A percentile compares a stretch with the other conserved stretches of the same genome.
Conservation (phyloP, 2,113 vertebrate species). For the Anthoscopus minutus region DNA sequence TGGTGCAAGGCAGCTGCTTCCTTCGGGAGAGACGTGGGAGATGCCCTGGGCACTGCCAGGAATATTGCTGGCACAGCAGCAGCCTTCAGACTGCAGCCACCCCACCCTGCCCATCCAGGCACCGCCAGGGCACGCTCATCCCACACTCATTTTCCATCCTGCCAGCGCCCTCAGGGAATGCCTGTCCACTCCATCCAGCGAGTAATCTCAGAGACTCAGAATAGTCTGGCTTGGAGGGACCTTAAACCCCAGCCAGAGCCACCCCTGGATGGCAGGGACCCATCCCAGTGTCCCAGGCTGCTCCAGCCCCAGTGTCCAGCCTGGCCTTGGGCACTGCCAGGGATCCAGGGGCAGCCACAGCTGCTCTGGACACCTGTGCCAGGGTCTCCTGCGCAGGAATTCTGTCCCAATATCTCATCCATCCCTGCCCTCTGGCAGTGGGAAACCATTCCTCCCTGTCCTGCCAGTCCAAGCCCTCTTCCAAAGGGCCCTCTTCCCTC, state of each 20-base stretch:
- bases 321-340: background rate
- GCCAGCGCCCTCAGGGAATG: background rate
- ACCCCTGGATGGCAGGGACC: background rate
- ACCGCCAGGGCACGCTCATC: background rate
- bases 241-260: rapidly evolving
- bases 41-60: background rate
- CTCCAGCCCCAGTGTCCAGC: background rate
- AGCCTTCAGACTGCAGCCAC: background rate
- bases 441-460: background rate
- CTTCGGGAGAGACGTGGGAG: background rate
- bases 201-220: background rate
- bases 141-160: background rate
- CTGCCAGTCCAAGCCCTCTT: background rate
- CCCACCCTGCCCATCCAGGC: rapidly evolving
- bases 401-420: rapidly evolving
- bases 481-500: background rate
- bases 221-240: rapidly evolving
- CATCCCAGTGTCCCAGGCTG: background rate
- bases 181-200: rapidly evolving
- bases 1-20: rapidly evolving
- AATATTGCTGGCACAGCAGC: rapidly evolving
- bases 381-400: rapidly evolving
- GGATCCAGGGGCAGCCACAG: background rate
- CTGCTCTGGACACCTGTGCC: background rate
- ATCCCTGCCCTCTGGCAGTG: rapidly evolving